A percentile compares a stretch with the other conserved stretches of the same genome.
These are phyloP conservation scores for Gymnarchus niloticus DNA, from an alignment of 2,113 vertebrate genomes.

Conservation along the genomic window DNA sequence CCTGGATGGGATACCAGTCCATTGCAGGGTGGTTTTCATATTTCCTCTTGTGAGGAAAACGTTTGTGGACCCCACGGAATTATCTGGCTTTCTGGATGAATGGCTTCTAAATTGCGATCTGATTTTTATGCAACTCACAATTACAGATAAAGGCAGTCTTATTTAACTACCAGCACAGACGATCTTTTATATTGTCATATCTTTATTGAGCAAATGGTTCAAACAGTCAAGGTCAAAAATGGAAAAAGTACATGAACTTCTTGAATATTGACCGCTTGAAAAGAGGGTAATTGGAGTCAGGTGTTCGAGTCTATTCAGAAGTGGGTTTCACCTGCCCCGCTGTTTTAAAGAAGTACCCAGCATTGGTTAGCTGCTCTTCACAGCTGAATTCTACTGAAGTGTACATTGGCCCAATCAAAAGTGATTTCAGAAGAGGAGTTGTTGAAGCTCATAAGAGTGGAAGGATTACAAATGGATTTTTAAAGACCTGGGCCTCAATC, in stretches of 20 bases:
- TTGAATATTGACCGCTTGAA: not conserved
- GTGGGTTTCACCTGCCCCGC: not conserved
- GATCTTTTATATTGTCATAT: not conserved
- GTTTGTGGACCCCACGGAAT: not conserved
- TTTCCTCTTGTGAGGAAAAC: too few relatives aligned
- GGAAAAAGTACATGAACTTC: not conserved
- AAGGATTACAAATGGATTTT: not conserved
- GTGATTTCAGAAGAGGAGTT: not conserved
- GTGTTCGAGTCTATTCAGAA: not conserved
- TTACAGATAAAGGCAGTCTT: not conserved
- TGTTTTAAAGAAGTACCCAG: not conserved
- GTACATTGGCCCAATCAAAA: not conserved
- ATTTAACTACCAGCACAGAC: not conserved
- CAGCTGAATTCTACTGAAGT: not conserved
- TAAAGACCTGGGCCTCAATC: not conserved
- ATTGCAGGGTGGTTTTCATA: too few relatives aligned
- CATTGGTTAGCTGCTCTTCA: not conserved
- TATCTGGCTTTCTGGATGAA: not conserved
- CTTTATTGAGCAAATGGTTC: constrained; percentile 1
- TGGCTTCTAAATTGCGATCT: not conserved
- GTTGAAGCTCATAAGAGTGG: not conserved
- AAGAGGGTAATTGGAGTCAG: not conserved
- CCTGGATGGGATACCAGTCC: too few relatives aligned
- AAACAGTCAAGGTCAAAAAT: not conserved
- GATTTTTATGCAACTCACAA: not conserved